Base-by-base conservation (phyloP, 2,113 vertebrate genomes). In the Nesogale talazaci region DNA sequence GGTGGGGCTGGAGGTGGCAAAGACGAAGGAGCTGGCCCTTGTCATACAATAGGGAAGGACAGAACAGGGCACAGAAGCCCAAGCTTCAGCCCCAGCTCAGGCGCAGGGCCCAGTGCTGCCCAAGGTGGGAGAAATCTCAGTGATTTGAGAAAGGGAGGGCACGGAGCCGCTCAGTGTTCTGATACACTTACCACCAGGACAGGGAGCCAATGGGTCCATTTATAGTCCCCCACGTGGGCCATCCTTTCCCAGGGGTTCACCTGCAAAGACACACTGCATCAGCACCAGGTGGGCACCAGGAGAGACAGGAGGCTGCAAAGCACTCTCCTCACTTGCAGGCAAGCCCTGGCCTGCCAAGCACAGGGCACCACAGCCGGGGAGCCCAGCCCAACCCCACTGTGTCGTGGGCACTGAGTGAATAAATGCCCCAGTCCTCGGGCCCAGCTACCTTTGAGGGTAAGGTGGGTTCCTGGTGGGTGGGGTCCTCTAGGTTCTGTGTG, bases 131-230 rank as follows among this genome's bases (percentile, higher is more conserved):
- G 70, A 36, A 7, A 9, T 1, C 11, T 38, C 15, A 36, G 29
- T 34, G 31, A 72, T 25, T 61, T 72, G 15, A 7, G 23, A 75
- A 38, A 84, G 69, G n/a, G 86, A 83, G 42, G 17, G 70, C 17
- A 3, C 31, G 15, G 11, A 46, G n/a, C 57, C 72, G 31, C 57
- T 29, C 86, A 42, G 40, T 2, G 0, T 86, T 23, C 29, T 15
- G 20, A 81, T 92, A 95, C 80, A 98, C 99, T 97, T 98, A 99
- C 99, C 98, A 99, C 97, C 91, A 99, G 96, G 42, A 99, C 97
- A 5, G 98, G 98, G 93, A 99, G 98, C 94, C 99, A 90, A 10
- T 98, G 94, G 67, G 95, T 98, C 97, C 98, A 98, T 94, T 95
- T 98, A 20, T 94, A 31, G 96, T 97, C 97, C 96, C 97, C 97